A percentile compares a stretch with the other conserved stretches of the same genome.
These are phyloP conservation scores for Drosophila picticornis DNA, from an alignment of 2,888 invertebrate species.

Conservation along the genomic window DNA sequence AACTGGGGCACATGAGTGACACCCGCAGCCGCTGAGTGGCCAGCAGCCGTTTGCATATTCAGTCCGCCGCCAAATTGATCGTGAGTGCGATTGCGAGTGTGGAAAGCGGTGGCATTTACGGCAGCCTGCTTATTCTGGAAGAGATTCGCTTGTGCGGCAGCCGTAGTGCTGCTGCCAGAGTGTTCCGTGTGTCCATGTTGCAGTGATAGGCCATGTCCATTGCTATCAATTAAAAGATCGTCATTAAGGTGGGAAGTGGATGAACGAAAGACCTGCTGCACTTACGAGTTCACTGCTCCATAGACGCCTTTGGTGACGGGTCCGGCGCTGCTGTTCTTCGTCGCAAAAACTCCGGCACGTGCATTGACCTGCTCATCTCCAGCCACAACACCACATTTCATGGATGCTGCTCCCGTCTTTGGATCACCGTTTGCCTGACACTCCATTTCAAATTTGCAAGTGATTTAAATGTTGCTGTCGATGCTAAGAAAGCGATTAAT, in stretches of 20 bases:
- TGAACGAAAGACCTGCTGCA: background rate
- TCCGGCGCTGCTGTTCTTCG: slow-evolving; percentile 60
- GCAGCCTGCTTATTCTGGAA: slow-evolving; percentile 54
- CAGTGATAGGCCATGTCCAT: slow-evolving; percentile 72
- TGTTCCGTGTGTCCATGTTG: slow-evolving; percentile 69
- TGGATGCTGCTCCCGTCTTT: slow-evolving; percentile 68
- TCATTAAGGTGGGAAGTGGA: background rate
- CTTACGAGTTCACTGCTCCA: slow-evolving; percentile 75
- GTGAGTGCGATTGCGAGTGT: slow-evolving; percentile 66
- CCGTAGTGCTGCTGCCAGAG: slow-evolving; percentile 56
- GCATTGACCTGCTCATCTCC: slow-evolving; percentile 66
- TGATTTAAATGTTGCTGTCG: slow-evolving; percentile 10
- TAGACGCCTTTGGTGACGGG: slow-evolving; percentile 76
- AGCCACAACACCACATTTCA: slow-evolving; percentile 41
- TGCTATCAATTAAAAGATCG: slow-evolving; percentile 53
- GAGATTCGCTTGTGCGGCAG: slow-evolving; percentile 65
- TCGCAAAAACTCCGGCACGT: slow-evolving; percentile 72
- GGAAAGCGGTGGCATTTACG: slow-evolving; percentile 71
- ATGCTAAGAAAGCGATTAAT: slow-evolving; percentile 1
- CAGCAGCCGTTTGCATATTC: slow-evolving; percentile 60
- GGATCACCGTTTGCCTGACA: slow-evolving; percentile 58
- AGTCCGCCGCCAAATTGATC: slow-evolving; percentile 75
- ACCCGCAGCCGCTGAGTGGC: slow-evolving; percentile 72
- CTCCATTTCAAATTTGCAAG: slow-evolving; percentile 52
- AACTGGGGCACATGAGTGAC: slow-evolving; percentile 71